A percentile compares a stretch with the other conserved stretches of the same genome.
Evolutionary conservation across 2,113 vertebrate genomes (phyloP).

Genomic region (Patagioenas fasciata): DNA sequence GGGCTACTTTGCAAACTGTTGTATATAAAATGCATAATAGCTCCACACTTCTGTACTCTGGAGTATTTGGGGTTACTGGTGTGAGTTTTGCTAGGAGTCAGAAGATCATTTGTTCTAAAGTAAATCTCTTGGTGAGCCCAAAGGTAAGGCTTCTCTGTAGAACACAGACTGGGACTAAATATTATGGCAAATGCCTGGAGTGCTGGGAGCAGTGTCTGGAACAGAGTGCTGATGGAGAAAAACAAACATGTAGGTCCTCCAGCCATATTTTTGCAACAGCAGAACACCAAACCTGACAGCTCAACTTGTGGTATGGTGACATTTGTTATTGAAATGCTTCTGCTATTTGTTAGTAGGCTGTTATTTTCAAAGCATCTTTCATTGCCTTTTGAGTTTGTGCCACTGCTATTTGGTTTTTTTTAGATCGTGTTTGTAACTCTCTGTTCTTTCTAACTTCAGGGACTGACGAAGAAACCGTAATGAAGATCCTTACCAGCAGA

Average conservation of each 20-base stretch:
- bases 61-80: not conserved
- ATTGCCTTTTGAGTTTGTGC: not conserved
- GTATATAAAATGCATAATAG: not conserved
- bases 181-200: not conserved
- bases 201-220: not conserved
- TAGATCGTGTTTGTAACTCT: not conserved
- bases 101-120: not conserved
- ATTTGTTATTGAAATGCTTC: not conserved
- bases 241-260: accelerated
- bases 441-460: conserved; percentile 74
- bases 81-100: not conserved
- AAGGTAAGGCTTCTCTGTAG: not conserved
- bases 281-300: not conserved
- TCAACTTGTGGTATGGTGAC: not conserved
- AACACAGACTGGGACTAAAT: not conserved
- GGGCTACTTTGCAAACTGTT: not conserved
- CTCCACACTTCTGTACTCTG: accelerated
- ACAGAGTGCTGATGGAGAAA: not conserved
- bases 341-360: not conserved
- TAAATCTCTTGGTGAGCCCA: not conserved
- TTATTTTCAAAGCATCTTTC: not conserved
- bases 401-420: not conserved
- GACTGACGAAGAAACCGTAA: conserved; percentile 88
- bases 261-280: not conserved
- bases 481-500: conserved; percentile 85